phyloP scores from a whole-genome alignment of 2,888 invertebrate species.

The Volucella zonaria region DNA sequence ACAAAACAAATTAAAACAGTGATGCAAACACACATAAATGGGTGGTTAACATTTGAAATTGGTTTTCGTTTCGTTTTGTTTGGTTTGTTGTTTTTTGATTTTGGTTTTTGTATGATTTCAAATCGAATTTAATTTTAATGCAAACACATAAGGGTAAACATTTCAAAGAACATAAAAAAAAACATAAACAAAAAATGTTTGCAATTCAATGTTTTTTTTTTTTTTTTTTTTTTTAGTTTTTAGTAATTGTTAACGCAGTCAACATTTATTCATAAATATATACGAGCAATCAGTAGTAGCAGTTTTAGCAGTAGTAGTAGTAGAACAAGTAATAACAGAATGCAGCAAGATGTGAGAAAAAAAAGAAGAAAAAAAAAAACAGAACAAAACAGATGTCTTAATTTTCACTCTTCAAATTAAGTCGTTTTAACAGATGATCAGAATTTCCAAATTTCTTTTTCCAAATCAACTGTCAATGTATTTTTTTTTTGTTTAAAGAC shows the following conservation, averaged over 20 bases:
- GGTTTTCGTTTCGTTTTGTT: background rate
- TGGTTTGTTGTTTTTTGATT: slow-evolving; percentile 14
- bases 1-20: slow-evolving; percentile 55
- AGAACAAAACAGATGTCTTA: slow-evolving; percentile 53
- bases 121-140: slow-evolving; percentile 35
- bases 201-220: slow-evolving; percentile 31
- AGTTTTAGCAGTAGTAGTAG: slow-evolving; percentile 66
- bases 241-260: slow-evolving; percentile 69
- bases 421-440: slow-evolving; percentile 33
- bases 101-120: background rate
- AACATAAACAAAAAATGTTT: slow-evolving; percentile 23
- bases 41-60: slow-evolving; percentile 40
- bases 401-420: slow-evolving; percentile 60
- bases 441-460: slow-evolving; percentile 9
- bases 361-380: slow-evolving; percentile 46
- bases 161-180: slow-evolving; percentile 26
- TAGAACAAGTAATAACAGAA: slow-evolving; percentile 70
- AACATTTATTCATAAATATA: slow-evolving; percentile 67
- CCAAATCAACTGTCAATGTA: slow-evolving; percentile 43
- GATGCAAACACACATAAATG: slow-evolving; percentile 63
- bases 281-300: slow-evolving; percentile 73
- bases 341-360: slow-evolving; percentile 73
- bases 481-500: background rate
- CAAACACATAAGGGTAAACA: slow-evolving; percentile 69
- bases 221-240: slow-evolving; percentile 28